Evolutionary conservation across 2,797 vertebrate genomes (phyloP), one percentile per base, ranked within the genome.

Genomic region (Buceros bicornis): DNA sequence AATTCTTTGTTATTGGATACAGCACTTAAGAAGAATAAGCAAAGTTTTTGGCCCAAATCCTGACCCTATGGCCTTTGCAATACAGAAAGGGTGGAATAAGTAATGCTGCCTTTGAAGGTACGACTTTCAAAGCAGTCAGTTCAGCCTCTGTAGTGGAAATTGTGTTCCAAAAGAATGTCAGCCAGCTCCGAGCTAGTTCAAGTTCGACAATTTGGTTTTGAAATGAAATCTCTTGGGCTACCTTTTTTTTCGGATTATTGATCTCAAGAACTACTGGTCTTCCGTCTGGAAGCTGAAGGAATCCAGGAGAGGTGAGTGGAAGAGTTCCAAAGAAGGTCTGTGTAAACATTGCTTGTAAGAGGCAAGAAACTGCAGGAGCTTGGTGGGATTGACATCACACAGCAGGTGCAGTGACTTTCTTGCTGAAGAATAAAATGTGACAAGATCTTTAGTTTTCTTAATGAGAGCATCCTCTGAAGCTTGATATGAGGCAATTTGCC

Each of bases 1-100:
- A 77, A 73, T 61, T 78, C 64, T 81, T 94, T 90, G 25, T 91
- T 91, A 91, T 57, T 51, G 57, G 61, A 69, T 83, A 54, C 16
- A 71, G 37, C 61, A 81, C 42, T 89, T 87, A 42, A 62, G 80
- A 40, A 67, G 37, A 95, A 57, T 42, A 16, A 65, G 14, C 57
- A 80, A 33, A 69, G 11, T 11, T 96, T 90, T 94, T 91, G 69
- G 65, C 37, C 42, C 7, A 91, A 22, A 83, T 88, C 31, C 53
- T 94, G 74, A 3, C 4, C 86, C 14, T 73, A 7, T 33, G 18
- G 33, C 11, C 16, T 21, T 57, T 91, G 31, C 33, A 83, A 47
- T n/a, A 65, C 20, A 81, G 17, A 94, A 85, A 67, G 16, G 29
- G 65, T 88, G 25, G 21, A 94, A 78, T 81, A 83, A 71, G 11